Conservation (phyloP, 2,888 invertebrate genomes). For the Lobophora halterata region DNA sequence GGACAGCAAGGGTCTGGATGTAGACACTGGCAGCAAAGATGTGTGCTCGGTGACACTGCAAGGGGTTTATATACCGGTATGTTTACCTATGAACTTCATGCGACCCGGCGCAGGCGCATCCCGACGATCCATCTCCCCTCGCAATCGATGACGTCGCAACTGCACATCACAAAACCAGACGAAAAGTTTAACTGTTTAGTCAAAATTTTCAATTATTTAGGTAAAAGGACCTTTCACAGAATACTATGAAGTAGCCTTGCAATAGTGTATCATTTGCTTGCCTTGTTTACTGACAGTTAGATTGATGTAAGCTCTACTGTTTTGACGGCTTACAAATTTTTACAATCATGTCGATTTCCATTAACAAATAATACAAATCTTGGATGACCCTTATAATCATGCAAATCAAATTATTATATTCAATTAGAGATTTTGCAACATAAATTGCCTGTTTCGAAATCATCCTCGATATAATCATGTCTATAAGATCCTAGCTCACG, state of each 20-base stretch:
- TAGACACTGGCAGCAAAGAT: slow-evolving; percentile 58
- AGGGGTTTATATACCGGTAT: slow-evolving; percentile 71
- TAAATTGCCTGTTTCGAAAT: slow-evolving; percentile 30
- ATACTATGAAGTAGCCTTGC: too few relatives aligned
- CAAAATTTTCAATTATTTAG: too few relatives aligned
- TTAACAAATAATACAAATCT: slow-evolving; percentile 41
- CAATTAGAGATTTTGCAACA: slow-evolving; percentile 35
- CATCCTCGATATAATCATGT: too few relatives aligned
- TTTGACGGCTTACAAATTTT: slow-evolving; percentile 17
- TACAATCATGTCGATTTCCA: slow-evolving; percentile 43
- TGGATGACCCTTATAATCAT: slow-evolving; percentile 33
- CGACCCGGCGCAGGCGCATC: slow-evolving; percentile 64
- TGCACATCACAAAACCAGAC: slow-evolving; percentile 9
- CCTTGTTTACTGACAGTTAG: slow-evolving; percentile 3
- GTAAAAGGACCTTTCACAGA: too few relatives aligned
- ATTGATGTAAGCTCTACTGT: background rate
- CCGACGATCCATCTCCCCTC: slow-evolving; percentile 49
- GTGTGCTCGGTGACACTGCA: slow-evolving; percentile 71
- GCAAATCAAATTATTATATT: slow-evolving; percentile 39
- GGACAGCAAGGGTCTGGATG: slow-evolving; percentile 51
- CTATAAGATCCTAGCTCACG: too few relatives aligned
- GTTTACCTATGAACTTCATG: slow-evolving; percentile 78
- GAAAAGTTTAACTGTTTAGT: slow-evolving; percentile 9
- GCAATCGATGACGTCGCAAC: slow-evolving; percentile 15
- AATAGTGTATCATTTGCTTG: too few relatives aligned